Percentiles rank a stretch among this genome's conserved stretches.
Evolutionary conservation across 2,888 invertebrate species (phyloP).

Genomic region (Hydriomena furcata): DNA sequence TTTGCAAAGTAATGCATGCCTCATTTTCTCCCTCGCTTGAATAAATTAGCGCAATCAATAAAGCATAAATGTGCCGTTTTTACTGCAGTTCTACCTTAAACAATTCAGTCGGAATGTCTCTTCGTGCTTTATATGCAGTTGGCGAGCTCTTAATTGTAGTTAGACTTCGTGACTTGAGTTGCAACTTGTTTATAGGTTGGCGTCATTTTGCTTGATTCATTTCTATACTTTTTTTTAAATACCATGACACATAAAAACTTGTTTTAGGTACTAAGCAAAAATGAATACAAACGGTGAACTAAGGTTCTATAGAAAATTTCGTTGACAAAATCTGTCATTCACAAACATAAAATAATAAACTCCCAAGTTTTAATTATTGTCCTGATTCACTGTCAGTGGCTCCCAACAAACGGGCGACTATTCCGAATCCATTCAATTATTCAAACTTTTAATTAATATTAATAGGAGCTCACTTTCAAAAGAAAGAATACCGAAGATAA

Average conservation of each 20-base stretch:
- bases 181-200: constrained; percentile 49
- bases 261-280: not conserved
- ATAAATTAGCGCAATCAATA: constrained; percentile 41
- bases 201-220: constrained; percentile 37
- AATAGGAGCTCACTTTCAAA: constrained; percentile 80
- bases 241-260: constrained; percentile 18
- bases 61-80: constrained; percentile 53
- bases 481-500: constrained; percentile 79
- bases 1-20: constrained; percentile 8
- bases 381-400: constrained; percentile 68
- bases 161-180: constrained; percentile 66
- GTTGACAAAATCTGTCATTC: constrained; percentile 56
- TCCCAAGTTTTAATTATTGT: constrained; percentile 76
- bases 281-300: constrained; percentile 19
- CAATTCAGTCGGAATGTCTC: constrained; percentile 57
- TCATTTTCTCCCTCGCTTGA: constrained; percentile 20
- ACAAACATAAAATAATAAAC: constrained; percentile 69
- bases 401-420: constrained; percentile 73
- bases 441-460: constrained; percentile 84
- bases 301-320: no score
- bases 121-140: constrained; percentile 68
- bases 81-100: constrained; percentile 53
- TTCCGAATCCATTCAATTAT: constrained; percentile 80
- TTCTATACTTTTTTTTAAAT: constrained; percentile 23
- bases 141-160: constrained; percentile 70